Evolutionary conservation across 2,797 vertebrate genomes (phyloP).

Genomic region (Masticophis lateralis): DNA sequence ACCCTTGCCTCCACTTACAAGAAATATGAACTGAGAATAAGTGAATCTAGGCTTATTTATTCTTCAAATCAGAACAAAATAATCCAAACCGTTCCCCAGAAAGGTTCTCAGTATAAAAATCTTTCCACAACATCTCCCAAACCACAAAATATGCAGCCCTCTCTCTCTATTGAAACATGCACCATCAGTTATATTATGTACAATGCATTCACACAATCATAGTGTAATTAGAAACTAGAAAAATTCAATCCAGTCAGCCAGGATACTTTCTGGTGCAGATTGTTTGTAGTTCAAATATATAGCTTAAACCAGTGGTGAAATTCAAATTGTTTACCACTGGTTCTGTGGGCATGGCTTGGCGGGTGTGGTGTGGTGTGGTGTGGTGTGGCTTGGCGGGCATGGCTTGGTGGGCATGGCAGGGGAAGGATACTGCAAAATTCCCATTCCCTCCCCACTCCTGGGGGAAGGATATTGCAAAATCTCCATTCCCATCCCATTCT

Average conservation of each 20-base stretch:
- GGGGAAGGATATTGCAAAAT: too few relatives aligned
- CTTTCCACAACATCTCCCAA: not conserved
- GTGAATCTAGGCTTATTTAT: not conserved
- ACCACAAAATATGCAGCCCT: not conserved
- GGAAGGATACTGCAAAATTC: too few relatives aligned
- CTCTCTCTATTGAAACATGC: not conserved
- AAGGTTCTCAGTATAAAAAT: not conserved
- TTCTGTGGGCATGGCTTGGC: too few relatives aligned
- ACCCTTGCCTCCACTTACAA: not conserved
- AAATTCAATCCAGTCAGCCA: not conserved
- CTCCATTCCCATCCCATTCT: too few relatives aligned
- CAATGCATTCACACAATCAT: not conserved
- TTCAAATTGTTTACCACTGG: too few relatives aligned
- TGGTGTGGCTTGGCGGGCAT: too few relatives aligned
- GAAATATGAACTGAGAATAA: not conserved
- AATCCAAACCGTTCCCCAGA: not conserved
- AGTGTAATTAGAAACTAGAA: not conserved
- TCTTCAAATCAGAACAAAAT: not conserved
- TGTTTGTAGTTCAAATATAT: not conserved
- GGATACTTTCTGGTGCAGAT: not conserved
- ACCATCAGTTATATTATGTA: not conserved
- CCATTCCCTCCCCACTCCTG: too few relatives aligned
- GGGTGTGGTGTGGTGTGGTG: too few relatives aligned
- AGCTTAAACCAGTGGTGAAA: not conserved
- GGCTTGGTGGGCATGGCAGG: too few relatives aligned